These are phyloP conservation scores for Alloplasta piceator DNA, from an alignment of 2,888 invertebrate genomes.

Conservation along the genomic window DNA sequence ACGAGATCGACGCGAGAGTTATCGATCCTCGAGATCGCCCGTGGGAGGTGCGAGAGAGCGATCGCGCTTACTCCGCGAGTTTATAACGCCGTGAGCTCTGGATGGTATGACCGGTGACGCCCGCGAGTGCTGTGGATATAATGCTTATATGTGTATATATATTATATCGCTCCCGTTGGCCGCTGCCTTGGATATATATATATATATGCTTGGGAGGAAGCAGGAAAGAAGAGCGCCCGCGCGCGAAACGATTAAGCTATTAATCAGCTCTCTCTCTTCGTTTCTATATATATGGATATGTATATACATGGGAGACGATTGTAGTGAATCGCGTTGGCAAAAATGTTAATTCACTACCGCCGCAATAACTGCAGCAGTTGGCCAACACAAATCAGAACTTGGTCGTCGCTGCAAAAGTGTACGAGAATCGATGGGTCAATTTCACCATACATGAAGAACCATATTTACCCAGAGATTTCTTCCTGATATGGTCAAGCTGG, in stretches of 20 bases:
- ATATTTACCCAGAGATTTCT: too few species aligned
- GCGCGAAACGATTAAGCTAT: conserved; percentile 73
- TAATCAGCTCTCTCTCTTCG: conserved; percentile 66
- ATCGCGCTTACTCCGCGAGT: conserved; percentile 38
- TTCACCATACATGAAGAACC: too few species aligned
- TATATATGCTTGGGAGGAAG: conserved; percentile 45
- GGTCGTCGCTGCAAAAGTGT: too few species aligned
- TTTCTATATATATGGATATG: too few species aligned
- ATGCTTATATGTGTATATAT: not conserved
- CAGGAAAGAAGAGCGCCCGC: conserved; percentile 60
- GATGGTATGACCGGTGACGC: conserved; percentile 62
- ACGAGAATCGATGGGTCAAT: too few species aligned
- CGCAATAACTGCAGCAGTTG: too few species aligned
- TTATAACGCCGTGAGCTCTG: conserved; percentile 15
- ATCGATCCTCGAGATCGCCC: conserved; percentile 67
- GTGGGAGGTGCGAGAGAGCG: conserved; percentile 66
- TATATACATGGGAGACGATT: too few species aligned
- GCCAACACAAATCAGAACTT: too few species aligned
- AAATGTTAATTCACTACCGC: too few species aligned
- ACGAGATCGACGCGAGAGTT: conserved; percentile 65
- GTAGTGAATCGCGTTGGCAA: too few species aligned
- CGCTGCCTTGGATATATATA: conserved; percentile 13
- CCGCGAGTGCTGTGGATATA: conserved; percentile 39
- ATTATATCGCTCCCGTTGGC: conserved; percentile 47
- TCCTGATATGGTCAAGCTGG: too few species aligned